phyloP scores from a whole-genome alignment of 1,140 invertebrate species.

The Zaprionus gabonicus region DNA sequence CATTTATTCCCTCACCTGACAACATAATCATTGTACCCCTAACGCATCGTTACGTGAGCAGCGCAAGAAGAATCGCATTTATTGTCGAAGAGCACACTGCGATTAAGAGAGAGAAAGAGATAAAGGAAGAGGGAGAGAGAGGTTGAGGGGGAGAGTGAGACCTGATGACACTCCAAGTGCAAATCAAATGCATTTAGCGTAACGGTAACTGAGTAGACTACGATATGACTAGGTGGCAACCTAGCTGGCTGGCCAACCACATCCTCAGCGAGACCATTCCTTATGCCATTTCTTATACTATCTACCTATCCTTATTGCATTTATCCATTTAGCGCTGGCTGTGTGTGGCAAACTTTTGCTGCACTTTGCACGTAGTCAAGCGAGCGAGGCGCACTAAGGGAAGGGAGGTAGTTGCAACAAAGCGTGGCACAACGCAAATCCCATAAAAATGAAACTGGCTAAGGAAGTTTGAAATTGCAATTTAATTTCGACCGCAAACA shows the following conservation, averaged over 20 bases:
- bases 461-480: conserved; percentile 78
- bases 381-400: background rate
- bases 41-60: background rate
- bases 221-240: conserved; percentile 10
- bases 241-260: background rate
- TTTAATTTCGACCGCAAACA: conserved; percentile 80
- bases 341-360: conserved; percentile 46
- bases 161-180: conserved; percentile 52
- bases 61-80: conserved; percentile 4
- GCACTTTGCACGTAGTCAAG: conserved; percentile 71
- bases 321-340: conserved; percentile 62
- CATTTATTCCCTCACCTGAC: background rate
- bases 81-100: conserved; percentile 9
- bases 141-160: background rate
- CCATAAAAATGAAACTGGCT: conserved; percentile 76
- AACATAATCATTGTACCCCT: conserved; percentile 11
- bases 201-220: conserved; percentile 73
- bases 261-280: background rate
- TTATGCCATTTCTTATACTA: background rate
- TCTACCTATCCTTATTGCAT: conserved; percentile 50
- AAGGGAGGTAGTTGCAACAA: conserved; percentile 29
- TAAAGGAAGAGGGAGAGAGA: background rate
- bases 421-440: conserved; percentile 64
- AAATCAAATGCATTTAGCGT: conserved; percentile 77
- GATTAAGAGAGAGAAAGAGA: background rate